A percentile compares a stretch with the other conserved stretches of the same genome.
phyloP scores from a whole-genome alignment of 2,797 vertebrate genomes.

The Morus bassanus region DNA sequence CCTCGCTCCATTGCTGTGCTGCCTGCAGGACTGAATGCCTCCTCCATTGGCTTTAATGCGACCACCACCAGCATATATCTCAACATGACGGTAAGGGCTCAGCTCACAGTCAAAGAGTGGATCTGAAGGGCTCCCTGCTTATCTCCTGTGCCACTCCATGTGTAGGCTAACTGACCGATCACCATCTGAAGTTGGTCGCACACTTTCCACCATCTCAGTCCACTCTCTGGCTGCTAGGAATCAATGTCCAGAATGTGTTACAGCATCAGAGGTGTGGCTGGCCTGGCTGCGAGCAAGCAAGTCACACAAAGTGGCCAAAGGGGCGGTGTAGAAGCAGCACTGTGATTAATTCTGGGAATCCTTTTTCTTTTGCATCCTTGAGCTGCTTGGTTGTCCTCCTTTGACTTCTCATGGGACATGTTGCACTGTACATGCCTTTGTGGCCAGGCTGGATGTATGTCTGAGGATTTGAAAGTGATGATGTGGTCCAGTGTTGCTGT shows the following conservation, averaged over 20 bases:
- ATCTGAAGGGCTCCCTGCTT: neutral
- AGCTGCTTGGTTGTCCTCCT: neutral
- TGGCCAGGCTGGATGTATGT: neutral
- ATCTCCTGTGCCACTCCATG: neutral
- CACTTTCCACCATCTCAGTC: neutral
- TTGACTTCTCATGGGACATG: neutral
- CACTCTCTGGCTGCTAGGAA: neutral
- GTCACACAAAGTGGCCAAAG: neutral
- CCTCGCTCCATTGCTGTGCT: slow-evolving; percentile 80
- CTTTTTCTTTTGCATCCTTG: neutral
- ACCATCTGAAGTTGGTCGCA: neutral
- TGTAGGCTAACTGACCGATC: neutral
- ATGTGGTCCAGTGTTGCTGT: neutral
- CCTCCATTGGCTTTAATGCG: slow-evolving; percentile 71
- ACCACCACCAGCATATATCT: slow-evolving; percentile 56
- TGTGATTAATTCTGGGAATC: neutral
- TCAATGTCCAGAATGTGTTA: neutral
- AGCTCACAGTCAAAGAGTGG: neutral
- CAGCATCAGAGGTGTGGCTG: neutral
- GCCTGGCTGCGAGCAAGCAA: neutral
- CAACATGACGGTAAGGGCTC: slow-evolving; percentile 78
- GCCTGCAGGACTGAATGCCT: slow-evolving; percentile 81
- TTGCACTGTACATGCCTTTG: rapidly evolving
- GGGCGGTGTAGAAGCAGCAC: neutral
- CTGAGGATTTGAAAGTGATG: neutral